A percentile compares a stretch with the other conserved stretches of the same genome.
These are phyloP conservation scores for Morpho deidamia DNA, from an alignment of 2,888 invertebrate species.

Conservation along the genomic window DNA sequence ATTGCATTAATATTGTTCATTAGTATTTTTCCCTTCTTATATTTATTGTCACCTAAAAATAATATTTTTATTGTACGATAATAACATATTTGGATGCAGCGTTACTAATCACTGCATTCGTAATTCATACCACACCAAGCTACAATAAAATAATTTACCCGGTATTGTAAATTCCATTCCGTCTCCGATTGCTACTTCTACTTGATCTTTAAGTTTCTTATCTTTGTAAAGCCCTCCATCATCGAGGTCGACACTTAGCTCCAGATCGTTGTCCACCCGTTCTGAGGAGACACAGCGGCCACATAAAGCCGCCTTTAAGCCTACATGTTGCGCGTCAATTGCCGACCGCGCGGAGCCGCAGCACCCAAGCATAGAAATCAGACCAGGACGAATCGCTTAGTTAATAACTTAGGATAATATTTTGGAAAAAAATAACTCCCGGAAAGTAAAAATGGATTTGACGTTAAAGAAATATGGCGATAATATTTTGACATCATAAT, in stretches of 20 bases:
- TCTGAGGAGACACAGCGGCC: constrained; percentile 85
- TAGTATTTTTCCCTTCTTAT: constrained; percentile 88
- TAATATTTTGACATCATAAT: not conserved
- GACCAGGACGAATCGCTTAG: constrained; percentile 49
- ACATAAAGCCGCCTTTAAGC: constrained; percentile 77
- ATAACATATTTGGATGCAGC: not conserved
- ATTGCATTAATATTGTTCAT: constrained; percentile 92
- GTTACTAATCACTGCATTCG: too few relatives aligned
- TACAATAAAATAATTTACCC: constrained; percentile 69
- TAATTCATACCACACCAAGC: too few relatives aligned
- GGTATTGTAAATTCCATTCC: constrained; percentile 97
- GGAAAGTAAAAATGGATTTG: not conserved
- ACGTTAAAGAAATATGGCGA: not conserved
- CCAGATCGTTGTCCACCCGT: constrained; percentile 81
- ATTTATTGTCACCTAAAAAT: constrained; percentile 85
- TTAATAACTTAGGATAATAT: constrained; percentile 5
- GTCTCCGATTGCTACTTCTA: constrained; percentile 94
- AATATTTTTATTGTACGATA: not conserved
- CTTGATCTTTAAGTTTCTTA: constrained; percentile 92
- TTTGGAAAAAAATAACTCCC: constrained; percentile 4
- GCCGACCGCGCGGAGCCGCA: constrained; percentile 48
- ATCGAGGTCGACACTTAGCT: constrained; percentile 83
- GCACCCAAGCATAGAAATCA: constrained; percentile 77
- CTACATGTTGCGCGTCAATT: constrained; percentile 51
- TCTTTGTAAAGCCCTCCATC: constrained; percentile 92